Base-by-base conservation (phyloP, 2,888 invertebrate genomes). In the Iselma pallidipennis region DNA sequence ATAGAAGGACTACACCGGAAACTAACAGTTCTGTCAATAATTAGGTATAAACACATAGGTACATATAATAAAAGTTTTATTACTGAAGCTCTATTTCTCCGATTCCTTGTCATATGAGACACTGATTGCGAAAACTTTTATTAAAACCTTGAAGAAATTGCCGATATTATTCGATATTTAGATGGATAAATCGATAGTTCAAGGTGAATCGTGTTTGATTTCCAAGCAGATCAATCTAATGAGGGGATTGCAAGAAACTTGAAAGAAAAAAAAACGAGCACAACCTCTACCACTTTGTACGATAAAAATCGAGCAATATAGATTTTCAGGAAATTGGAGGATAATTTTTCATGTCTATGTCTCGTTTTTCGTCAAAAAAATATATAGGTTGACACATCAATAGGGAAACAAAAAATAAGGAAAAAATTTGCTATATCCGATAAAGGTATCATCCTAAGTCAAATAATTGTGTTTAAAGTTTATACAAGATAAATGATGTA, bases 131-230 rank as follows among this genome's bases (percentile, higher is more conserved):
- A 55, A 51, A 60, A 60, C 28, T 28, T 14, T 37, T 49, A 28
- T 45, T 21, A 42, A 21, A 60, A 5, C 62, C 62, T 62, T 62
- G 62, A 57, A 53, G 16, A 37, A 37, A 37, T 37, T 16, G 37
- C 16, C 37, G 37, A 45, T 45, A 45, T 56, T 61, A 60, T 57
- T 57, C 57, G 57, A 57, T 61, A 61, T 52, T 21, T 16, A 21
- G 10, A 21, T 25, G 52, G 62, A 62, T 58, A 57, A 67, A 63
- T 63, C 57, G 63, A 67, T 67, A 67, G 67, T 67, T 67, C 65
- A 67, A 67, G 67, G 67, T 56, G 51, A 65, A 49, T 45, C 37
- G 33, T 61, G 52, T 61, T 53, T 31, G 31, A 33, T 61, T 61
- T 54, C 57, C n/a, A 52, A 33, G 25, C 57, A 28, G 16, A 37